Percentiles rank a stretch among this genome's conserved stretches.
Conservation (phyloP, 1,140 invertebrate species). For the Temnothorax curvispinosus region DNA sequence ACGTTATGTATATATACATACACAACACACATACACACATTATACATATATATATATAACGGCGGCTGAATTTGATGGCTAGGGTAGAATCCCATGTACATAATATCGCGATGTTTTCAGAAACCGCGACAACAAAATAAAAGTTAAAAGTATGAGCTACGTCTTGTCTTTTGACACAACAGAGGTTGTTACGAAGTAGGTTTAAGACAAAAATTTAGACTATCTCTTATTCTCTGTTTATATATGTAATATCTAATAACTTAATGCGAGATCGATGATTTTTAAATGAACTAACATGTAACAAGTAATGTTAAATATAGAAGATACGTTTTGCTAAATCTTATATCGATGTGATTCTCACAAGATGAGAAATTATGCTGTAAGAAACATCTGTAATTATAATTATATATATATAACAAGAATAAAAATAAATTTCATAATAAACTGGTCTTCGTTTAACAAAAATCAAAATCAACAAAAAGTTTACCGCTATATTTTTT, state of each 20-base stretch:
- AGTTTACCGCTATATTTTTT: not conserved
- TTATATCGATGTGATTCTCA: slow-evolving; percentile 67
- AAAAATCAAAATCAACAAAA: not conserved
- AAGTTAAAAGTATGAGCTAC: not conserved
- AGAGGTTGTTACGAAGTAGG: slow-evolving; percentile 50
- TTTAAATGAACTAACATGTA: slow-evolving; percentile 55
- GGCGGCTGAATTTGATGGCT: slow-evolving; percentile 61
- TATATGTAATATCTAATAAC: slow-evolving; percentile 39
- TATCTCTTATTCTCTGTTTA: slow-evolving; percentile 50
- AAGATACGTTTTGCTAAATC: slow-evolving; percentile 61
- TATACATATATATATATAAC: not conserved
- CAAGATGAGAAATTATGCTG: slow-evolving; percentile 54
- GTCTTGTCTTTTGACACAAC: slow-evolving; percentile 19
- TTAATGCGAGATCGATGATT: slow-evolving; percentile 36
- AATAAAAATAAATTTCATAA: slow-evolving; percentile 78
- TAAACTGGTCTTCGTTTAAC: slow-evolving; percentile 41
- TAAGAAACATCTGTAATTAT: slow-evolving; percentile 74
- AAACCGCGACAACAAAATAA: slow-evolving; percentile 40
- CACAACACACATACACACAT: not conserved
- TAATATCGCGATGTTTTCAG: slow-evolving; percentile 43
- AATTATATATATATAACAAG: slow-evolving; percentile 50
- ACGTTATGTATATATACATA: not conserved
- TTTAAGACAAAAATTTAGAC: slow-evolving; percentile 33
- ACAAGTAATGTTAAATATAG: slow-evolving; percentile 45
- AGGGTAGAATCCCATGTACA: slow-evolving; percentile 32